phyloP scores from a whole-genome alignment of 1,140 invertebrate species.

The Saxidomus purpurata region DNA sequence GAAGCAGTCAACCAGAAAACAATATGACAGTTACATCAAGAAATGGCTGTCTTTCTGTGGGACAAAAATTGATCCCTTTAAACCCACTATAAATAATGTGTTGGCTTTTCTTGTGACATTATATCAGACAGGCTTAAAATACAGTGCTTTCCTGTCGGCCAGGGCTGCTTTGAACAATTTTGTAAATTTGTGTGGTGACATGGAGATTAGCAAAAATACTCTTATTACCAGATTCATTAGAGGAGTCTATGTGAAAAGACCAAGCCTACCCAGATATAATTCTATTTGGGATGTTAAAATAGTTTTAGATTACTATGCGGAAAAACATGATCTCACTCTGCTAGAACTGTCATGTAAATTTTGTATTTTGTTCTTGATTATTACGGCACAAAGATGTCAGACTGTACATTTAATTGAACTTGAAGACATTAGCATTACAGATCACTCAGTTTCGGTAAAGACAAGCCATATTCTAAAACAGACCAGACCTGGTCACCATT shows the following conservation, averaged over 20 bases:
- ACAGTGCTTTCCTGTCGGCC: too few relatives aligned
- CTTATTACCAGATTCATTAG: conserved; percentile 43
- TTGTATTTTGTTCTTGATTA: background rate
- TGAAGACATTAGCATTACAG: background rate
- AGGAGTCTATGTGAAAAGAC: conserved; percentile 49
- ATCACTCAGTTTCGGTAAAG: background rate
- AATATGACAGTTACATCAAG: conserved; percentile 48
- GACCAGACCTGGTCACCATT: too few relatives aligned
- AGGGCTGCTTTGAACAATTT: too few relatives aligned
- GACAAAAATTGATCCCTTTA: background rate
- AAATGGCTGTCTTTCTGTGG: conserved; percentile 59
- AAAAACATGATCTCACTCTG: background rate
- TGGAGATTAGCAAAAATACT: too few relatives aligned
- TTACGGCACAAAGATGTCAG: background rate
- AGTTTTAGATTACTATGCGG: conserved; percentile 50
- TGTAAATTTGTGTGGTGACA: too few relatives aligned
- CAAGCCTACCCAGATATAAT: conserved; percentile 39
- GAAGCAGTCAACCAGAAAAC: conserved; percentile 35
- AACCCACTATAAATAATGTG: too few relatives aligned
- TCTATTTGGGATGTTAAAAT: background rate
- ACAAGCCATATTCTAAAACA: background rate
- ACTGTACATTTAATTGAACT: background rate
- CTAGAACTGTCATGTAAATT: background rate
- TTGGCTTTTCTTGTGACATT: too few relatives aligned
- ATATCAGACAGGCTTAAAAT: too few relatives aligned